Base-by-base conservation (phyloP, 2,113 vertebrate genomes). In the Jacana jacana region DNA sequence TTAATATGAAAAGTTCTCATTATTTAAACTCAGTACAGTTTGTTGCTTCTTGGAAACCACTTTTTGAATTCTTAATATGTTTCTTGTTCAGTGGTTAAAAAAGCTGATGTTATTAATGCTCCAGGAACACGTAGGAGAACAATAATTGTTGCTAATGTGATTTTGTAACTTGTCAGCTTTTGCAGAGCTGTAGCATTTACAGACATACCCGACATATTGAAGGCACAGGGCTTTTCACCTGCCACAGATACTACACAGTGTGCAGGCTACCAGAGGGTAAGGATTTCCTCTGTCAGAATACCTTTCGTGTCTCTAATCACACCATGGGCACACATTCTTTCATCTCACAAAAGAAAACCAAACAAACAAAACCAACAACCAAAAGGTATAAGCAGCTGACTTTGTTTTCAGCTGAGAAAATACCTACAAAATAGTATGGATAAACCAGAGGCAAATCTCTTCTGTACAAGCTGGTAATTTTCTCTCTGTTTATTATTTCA, bases 401-500 rank as follows among this genome's bases (percentile, higher is more conserved):
- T 64, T 78, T 17, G 4, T 31, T 76, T 81, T 68, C 23, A 39
- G 13, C 27, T 52, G 40, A 95, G 10, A 92, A 88, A 83, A 40
- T 54, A 31, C 28, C 27, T 55, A 54, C 22, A 77, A 70, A 80
- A 66, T 2, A 70, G 7, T 13, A 40, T 4, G 6, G 14, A 55
- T 39, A 79, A 81, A 44, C 1, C 10, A 89, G 42, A 86, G 28
- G 8, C 11, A 57, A 24, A 31, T 88, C 0, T 66, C 69, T 86
- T 33, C 57, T 91, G 7, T 85, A n/a, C 4, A 6, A 69, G 19
- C 7, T 7, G 12, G 19, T 35, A 1, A 1, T 72, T 79, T 88
- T 81, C 33, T 86, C 69, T 72, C 48, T 91, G 51, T 64, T 93
- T 88, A 71, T 72, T 81, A 48, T 93, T 94, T 85, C 72, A 48